phyloP scores from a whole-genome alignment of 2,888 invertebrate genomes.

The Agonopterix arenella region DNA sequence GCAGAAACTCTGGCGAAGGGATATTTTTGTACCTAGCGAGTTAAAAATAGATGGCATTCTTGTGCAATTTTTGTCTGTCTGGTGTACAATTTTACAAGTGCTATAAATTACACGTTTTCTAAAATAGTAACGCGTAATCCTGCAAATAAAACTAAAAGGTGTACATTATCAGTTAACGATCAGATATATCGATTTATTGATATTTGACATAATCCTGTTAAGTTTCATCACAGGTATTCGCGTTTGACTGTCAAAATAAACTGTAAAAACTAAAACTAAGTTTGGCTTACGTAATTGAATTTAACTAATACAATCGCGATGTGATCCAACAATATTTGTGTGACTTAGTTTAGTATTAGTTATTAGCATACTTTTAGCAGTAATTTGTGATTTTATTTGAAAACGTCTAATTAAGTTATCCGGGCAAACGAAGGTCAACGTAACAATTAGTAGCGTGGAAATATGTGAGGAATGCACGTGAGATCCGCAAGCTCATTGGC shows the following conservation, averaged over 20 bases:
- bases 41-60: conserved; percentile 22
- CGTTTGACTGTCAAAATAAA: conserved; percentile 13
- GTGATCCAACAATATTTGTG: background rate
- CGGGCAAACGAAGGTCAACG: conserved; percentile 34
- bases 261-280: background rate
- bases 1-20: conserved; percentile 15
- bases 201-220: conserved; percentile 33
- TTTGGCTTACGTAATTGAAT: background rate
- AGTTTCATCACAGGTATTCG: conserved; percentile 34
- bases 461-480: conserved; percentile 51
- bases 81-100: too few relatives aligned
- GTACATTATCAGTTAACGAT: conserved; percentile 33
- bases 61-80: conserved; percentile 16
- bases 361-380: too few relatives aligned
- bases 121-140: conserved; percentile 7
- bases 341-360: background rate
- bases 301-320: background rate
- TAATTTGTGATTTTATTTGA: conserved; percentile 1
- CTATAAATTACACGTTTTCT: background rate
- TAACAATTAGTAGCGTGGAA: conserved; percentile 39
- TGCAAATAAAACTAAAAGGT: conserved; percentile 9
- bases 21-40: conserved; percentile 25
- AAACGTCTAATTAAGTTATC: conserved; percentile 3
- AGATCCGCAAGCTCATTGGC: conserved; percentile 44
- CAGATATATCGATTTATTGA: conserved; percentile 36